These are phyloP conservation scores for Choloepus hoffmanni DNA, from an alignment of 2,113 vertebrate species.

Conservation along the genomic window DNA sequence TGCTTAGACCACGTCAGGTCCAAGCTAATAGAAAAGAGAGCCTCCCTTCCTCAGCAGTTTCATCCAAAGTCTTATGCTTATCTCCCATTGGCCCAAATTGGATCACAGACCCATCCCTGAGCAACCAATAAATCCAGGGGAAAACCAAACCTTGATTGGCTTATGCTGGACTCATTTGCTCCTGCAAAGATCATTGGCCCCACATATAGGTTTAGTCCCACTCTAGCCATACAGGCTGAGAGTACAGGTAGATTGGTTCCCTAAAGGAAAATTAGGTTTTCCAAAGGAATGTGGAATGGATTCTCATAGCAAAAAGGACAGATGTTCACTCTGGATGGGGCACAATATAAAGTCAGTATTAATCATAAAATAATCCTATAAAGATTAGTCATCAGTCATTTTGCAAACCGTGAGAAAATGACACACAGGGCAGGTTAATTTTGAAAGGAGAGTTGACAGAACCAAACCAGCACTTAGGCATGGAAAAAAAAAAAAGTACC, in stretches of 20 bases:
- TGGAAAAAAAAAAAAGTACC: not conserved
- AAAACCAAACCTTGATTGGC: not conserved
- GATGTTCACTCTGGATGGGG: not conserved
- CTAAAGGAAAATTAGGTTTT: not conserved
- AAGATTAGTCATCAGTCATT: not conserved
- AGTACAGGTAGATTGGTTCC: not conserved
- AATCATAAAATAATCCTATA: not conserved
- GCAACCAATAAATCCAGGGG: not conserved
- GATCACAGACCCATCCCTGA: not conserved
- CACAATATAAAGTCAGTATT: not conserved
- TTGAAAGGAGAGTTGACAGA: not conserved
- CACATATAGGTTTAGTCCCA: not conserved
- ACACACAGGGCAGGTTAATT: not conserved
- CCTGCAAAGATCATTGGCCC: not conserved
- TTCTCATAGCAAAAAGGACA: not conserved
- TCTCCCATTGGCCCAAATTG: not conserved
- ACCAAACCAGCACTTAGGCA: not conserved
- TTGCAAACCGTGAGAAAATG: not conserved
- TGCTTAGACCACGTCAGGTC: not conserved
- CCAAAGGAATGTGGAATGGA: not conserved
- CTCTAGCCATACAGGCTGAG: not conserved
- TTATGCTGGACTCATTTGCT: not conserved
- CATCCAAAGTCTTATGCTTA: not conserved
- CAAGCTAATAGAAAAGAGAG: not conserved
- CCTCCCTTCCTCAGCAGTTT: not conserved